A percentile compares a stretch with the other conserved stretches of the same genome.
These are phyloP conservation scores for Daubentonia madagascariensis DNA, from an alignment of 2,113 vertebrate genomes.

Conservation along the genomic window DNA sequence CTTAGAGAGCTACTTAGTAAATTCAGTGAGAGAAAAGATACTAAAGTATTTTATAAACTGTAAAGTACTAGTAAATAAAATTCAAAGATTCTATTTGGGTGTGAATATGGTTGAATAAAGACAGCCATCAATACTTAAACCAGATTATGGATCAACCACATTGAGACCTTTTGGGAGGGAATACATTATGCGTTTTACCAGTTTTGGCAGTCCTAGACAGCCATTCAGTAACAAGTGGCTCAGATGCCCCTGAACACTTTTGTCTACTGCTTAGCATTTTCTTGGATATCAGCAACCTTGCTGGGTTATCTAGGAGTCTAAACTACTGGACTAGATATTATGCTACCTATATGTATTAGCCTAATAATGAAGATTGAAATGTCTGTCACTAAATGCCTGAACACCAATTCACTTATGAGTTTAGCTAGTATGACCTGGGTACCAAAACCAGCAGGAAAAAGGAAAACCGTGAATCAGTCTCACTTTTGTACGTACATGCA, in stretches of 20 bases:
- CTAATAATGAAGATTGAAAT: neutral
- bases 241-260: neutral
- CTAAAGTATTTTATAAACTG: neutral
- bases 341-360: neutral
- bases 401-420: neutral
- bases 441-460: neutral
- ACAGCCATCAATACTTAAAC: conserved; percentile 1
- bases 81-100: neutral
- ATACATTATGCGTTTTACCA: neutral
- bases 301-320: neutral
- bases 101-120: neutral
- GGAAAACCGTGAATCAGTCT: neutral
- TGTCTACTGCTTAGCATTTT: neutral
- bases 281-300: neutral
- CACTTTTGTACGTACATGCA: conserved; percentile 9
- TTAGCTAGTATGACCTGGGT: neutral
- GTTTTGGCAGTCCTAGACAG: neutral
- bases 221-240: neutral
- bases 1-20: neutral
- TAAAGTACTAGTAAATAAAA: neutral
- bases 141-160: neutral
- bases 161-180: neutral
- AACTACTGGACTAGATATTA: neutral
- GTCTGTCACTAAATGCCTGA: neutral
- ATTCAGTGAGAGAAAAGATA: conserved; percentile 12